Conservation (phyloP, 2,797 vertebrate species). For the Tachyglossus aculeatus region DNA sequence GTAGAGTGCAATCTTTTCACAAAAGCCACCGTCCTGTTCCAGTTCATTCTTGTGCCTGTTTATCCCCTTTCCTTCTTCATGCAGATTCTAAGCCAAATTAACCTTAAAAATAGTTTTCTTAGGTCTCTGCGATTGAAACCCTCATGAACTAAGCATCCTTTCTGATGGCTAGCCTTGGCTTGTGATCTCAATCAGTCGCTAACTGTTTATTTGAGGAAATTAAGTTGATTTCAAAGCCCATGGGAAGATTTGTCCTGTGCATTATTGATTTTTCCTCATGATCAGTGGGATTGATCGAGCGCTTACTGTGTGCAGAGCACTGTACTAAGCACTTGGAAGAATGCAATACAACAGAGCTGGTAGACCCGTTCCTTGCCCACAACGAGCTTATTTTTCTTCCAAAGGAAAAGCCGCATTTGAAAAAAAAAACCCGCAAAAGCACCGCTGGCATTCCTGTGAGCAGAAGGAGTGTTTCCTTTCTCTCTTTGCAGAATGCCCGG, state of each 20-base stretch:
- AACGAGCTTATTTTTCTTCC: too few relatives aligned
- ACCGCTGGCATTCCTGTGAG: neutral
- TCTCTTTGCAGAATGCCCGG: neutral
- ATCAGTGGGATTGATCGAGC: neutral
- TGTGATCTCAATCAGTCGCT: neutral
- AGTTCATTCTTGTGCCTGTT: neutral
- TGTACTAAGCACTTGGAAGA: too few relatives aligned
- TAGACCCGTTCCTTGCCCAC: too few relatives aligned
- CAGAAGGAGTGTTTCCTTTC: neutral
- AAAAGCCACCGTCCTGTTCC: neutral
- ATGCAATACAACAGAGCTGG: too few relatives aligned
- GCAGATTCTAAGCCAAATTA: neutral
- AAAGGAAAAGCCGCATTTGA: too few relatives aligned
- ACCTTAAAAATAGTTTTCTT: neutral
- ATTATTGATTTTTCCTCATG: neutral
- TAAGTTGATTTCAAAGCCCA: neutral
- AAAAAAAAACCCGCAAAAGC: neutral
- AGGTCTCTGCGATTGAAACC: neutral
- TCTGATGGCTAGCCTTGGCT: neutral
- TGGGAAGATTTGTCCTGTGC: neutral
- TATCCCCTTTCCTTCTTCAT: neutral
- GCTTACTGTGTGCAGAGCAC: too few relatives aligned
- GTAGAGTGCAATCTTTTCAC: constrained; percentile 67
- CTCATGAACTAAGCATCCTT: neutral
- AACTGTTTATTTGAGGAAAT: neutral